Evolutionary conservation across 2,797 vertebrate species (phyloP), one percentile per base, ranked within the genome.

Genomic region (Galaxias olidus): DNA sequence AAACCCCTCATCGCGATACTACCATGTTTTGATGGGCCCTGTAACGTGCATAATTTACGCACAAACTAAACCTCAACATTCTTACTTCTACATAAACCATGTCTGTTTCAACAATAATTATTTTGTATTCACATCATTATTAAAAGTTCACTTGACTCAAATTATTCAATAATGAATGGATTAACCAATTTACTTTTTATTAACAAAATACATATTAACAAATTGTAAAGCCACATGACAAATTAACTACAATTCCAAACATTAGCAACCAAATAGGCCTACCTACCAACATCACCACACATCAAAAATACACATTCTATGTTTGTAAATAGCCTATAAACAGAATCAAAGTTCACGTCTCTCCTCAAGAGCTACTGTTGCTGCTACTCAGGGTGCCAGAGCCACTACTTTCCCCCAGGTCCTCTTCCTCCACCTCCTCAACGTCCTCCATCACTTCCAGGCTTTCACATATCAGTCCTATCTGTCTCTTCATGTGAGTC

Each of bases 381-480:
- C 73, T 85, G 65, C 63, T 76, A 18, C 66, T 72, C 43, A 69
- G 76, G 48, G 77, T 81, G 59, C 77, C 79, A 14, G 54, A 42
- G 66, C 75, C 69, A 9, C 83, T 86, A 61, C 67, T 81, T 63
- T 85, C 48, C 6, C 77, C 84, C 0, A 74, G 68, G 52, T 86
- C 87, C 48, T 84, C 88, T 44, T 88, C 88, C 11, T 86, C 90
- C 46, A 69, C 87, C 69, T 90, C 87, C 8, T 86, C 75, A 14
- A 89, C 79, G 52, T 87, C 71, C 0, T 91, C 88, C 55, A 89
- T 88, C 13, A 89, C 89, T 65, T 91, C 89, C 81, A 94, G 81
- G 70, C 93, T 91, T 60, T 91, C 84, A 10, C 89, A 89, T 45
- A 95, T 90, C 54, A 93, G 86, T 9, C 88, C 79, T 51, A 94